Conservation (phyloP, 2,888 invertebrate species). For the Eilema sororculum region DNA sequence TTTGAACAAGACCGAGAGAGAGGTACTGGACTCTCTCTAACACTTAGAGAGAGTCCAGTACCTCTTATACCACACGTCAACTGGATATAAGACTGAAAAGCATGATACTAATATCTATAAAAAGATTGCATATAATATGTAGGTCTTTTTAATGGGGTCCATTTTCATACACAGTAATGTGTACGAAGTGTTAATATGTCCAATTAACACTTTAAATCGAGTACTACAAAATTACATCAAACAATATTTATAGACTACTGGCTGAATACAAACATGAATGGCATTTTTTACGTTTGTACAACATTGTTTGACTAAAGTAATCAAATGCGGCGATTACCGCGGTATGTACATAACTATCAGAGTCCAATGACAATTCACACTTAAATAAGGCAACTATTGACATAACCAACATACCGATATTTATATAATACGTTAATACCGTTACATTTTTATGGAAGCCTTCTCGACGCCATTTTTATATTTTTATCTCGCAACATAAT, state of each 20-base stretch:
- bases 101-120: neutral
- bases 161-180: neutral
- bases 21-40: no score
- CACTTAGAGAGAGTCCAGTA: no score
- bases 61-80: no score
- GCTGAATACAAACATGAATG: constrained; percentile 15
- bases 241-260: constrained; percentile 15
- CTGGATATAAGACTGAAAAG: neutral
- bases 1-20: no score
- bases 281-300: constrained; percentile 21
- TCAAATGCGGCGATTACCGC: constrained; percentile 31
- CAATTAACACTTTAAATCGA: constrained; percentile 15
- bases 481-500: constrained; percentile 36
- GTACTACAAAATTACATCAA: constrained; percentile 12
- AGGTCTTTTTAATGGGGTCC: no score
- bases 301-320: constrained; percentile 31
- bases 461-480: constrained; percentile 29
- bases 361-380: constrained; percentile 33
- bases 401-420: constrained; percentile 10
- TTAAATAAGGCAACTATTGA: constrained; percentile 26
- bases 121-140: no score
- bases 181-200: constrained; percentile 12
- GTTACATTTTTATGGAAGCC: constrained; percentile 45
- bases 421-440: constrained; percentile 33
- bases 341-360: constrained; percentile 24